These are phyloP conservation scores for Alethe castanea DNA, from an alignment of 2,113 vertebrate species.

Conservation along the genomic window DNA sequence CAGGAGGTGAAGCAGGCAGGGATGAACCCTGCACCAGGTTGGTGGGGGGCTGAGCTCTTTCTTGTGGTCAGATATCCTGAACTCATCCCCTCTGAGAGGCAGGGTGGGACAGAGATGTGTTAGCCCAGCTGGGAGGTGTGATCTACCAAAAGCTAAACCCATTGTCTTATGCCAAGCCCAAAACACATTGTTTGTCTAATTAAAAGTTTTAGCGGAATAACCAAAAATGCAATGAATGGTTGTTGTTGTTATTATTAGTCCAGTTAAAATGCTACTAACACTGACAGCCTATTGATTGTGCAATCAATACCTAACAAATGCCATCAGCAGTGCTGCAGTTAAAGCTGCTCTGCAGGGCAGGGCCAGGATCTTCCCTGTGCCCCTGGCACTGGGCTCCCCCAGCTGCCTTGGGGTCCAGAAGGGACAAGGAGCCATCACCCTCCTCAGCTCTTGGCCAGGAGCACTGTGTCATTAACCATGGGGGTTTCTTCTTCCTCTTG, in stretches of 20 bases:
- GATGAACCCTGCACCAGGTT: neutral
- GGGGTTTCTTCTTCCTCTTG: neutral
- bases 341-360: neutral
- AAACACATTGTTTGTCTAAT: neutral
- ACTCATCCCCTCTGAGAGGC: neutral
- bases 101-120: neutral
- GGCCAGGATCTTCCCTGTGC: neutral
- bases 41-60: neutral
- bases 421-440: neutral
- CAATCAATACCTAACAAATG: neutral
- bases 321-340: neutral
- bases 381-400: neutral
- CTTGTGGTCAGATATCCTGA: neutral
- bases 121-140: neutral
- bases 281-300: neutral
- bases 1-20: neutral
- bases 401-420: neutral
- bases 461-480: accelerated
- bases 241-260: neutral
- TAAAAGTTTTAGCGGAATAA: neutral
- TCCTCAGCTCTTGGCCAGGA: neutral
- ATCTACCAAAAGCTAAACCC: neutral
- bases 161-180: neutral
- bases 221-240: neutral
- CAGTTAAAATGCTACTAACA: neutral